A percentile compares a stretch with the other conserved stretches of the same genome.
phyloP scores from a whole-genome alignment of 2,113 vertebrate genomes.

The Benitochromis conjunctus region DNA sequence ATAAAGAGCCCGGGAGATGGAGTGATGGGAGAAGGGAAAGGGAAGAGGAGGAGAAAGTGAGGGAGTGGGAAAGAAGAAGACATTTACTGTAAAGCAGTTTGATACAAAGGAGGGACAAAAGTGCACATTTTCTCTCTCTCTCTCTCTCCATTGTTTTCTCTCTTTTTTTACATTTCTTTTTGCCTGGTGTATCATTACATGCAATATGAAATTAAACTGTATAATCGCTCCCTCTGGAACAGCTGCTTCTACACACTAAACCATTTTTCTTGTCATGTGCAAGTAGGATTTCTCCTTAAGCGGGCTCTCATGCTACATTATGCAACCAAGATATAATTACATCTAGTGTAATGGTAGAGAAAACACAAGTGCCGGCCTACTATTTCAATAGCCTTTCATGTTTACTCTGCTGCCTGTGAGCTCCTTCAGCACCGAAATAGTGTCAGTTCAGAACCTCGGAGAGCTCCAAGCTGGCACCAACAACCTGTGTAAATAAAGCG shows the following conservation, averaged over 20 bases:
- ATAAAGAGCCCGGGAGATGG: slow-evolving; percentile 14
- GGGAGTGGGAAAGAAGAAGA: background rate
- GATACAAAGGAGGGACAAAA: background rate
- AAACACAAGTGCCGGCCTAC: background rate
- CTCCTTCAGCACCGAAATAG: background rate
- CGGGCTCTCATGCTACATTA: background rate
- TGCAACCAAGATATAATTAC: slow-evolving; percentile 11
- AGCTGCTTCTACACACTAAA: background rate
- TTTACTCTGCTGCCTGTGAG: background rate
- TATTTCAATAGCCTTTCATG: background rate
- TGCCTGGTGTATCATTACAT: background rate
- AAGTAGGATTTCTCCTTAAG: background rate
- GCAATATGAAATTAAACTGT: background rate
- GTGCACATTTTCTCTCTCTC: background rate
- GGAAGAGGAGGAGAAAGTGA: background rate
- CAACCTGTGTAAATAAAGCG: background rate
- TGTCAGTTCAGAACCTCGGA: slow-evolving; percentile 63
- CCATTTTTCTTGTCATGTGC: background rate
- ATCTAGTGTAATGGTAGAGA: background rate
- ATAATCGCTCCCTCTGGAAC: background rate
- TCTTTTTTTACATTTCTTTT: accelerated
- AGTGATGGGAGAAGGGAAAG: background rate
- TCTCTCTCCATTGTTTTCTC: background rate
- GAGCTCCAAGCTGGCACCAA: slow-evolving; percentile 19
- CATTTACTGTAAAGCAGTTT: background rate